These are phyloP conservation scores for Apogon talboti DNA, from an alignment of 2,797 vertebrate genomes.

Conservation along the genomic window DNA sequence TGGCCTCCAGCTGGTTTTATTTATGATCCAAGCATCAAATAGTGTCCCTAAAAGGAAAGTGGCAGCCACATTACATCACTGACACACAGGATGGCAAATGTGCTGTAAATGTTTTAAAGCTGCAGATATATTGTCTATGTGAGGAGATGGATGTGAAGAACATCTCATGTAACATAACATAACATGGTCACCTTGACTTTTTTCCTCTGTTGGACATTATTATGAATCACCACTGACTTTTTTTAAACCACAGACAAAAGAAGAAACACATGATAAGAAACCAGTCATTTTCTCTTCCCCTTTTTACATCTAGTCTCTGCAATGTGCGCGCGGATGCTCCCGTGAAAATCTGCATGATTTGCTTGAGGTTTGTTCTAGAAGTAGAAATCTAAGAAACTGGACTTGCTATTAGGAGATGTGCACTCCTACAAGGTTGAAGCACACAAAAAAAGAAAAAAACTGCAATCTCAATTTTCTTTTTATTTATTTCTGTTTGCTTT, in stretches of 20 bases:
- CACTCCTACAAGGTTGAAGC: no score
- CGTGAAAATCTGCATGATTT: conserved; percentile 11
- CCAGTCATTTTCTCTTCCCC: conserved; percentile 45
- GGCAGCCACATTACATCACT: conserved; percentile 19
- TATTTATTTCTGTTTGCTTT: no score
- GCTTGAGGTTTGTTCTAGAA: background rate
- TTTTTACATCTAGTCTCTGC: conserved; percentile 29
- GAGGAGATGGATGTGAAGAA: conserved; percentile 3
- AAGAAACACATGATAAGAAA: conserved; percentile 22
- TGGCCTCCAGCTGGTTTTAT: conserved; percentile 29
- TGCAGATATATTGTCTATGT: conserved; percentile 8
- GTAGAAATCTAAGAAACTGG: background rate
- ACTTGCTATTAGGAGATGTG: background rate
- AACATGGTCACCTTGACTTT: background rate
- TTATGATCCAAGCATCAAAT: conserved; percentile 27
- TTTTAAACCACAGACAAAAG: conserved; percentile 11
- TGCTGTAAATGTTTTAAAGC: conserved; percentile 16
- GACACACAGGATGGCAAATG: background rate
- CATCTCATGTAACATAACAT: background rate
- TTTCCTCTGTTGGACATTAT: conserved; percentile 2
- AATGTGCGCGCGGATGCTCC: background rate
- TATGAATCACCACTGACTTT: conserved; percentile 8
- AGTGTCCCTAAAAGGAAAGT: conserved; percentile 31
- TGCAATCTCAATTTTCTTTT: no score
- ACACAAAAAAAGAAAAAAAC: no score